Percentiles rank a stretch among this genome's conserved stretches.
These are phyloP conservation scores for Harpagifer antarcticus DNA, from an alignment of 2,797 vertebrate species.

Conservation along the genomic window DNA sequence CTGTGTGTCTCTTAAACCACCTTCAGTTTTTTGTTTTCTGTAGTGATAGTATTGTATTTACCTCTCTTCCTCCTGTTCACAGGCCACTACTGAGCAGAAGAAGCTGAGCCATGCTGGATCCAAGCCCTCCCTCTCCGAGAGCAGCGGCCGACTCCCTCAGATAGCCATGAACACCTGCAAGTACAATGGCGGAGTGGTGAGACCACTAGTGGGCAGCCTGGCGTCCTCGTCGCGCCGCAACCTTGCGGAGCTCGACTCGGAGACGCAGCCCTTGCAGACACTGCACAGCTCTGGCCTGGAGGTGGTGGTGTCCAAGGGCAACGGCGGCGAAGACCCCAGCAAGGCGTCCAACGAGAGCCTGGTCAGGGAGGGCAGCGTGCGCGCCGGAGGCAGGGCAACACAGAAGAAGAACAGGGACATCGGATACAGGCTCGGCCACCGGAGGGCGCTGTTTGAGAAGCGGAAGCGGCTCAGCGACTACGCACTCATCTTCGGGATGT, in stretches of 20 bases:
- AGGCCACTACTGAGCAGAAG: conserved; percentile 86
- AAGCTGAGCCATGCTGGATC: conserved; percentile 93
- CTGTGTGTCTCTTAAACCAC: conserved; percentile 48
- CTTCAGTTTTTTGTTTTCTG: conserved; percentile 41
- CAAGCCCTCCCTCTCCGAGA: conserved; percentile 85
- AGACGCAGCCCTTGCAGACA: conserved; percentile 88
- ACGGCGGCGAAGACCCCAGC: conserved; percentile 84
- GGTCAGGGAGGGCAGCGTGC: conserved; percentile 74
- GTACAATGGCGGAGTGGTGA: conserved; percentile 92
- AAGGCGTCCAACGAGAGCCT: conserved; percentile 82
- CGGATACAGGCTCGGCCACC: conserved; percentile 93
- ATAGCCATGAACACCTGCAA: conserved; percentile 96
- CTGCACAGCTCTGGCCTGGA: conserved; percentile 88
- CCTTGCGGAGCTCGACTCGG: conserved; percentile 87
- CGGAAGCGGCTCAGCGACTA: conserved; percentile 96
- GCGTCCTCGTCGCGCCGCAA: conserved; percentile 85
- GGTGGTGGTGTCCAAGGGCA: conserved; percentile 90
- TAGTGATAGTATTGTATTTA: conserved; percentile 56
- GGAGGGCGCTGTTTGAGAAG: conserved; percentile 94
- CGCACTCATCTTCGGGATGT: conserved; percentile 97
- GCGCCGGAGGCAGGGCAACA: conserved; percentile 60
- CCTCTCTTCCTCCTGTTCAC: conserved; percentile 44
- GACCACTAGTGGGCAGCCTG: conserved; percentile 88
- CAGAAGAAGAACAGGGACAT: conserved; percentile 89
- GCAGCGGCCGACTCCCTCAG: conserved; percentile 87